Evolutionary conservation across 2,888 invertebrate species (phyloP), one percentile per base, ranked within the genome.

Genomic region (Trachelus troglodyta): DNA sequence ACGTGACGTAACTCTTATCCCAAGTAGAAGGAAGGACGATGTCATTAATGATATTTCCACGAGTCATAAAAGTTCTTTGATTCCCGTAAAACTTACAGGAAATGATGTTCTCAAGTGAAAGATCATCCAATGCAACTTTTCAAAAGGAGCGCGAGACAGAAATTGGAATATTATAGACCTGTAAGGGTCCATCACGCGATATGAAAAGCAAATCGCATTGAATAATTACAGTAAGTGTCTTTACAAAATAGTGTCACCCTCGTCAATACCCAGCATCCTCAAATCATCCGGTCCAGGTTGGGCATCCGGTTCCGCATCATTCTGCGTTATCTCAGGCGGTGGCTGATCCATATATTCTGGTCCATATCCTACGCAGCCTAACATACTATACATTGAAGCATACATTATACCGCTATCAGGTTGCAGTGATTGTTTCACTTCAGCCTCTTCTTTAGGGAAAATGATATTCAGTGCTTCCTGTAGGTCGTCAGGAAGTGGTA

Each of bases 221-320:
- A 56, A 56, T 56, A 56, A 23, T 56, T 56, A 9, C 23, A 23
- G 15, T 40, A 40, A 69, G n/a, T 74, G 34, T n/a, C 69, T 86
- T 87, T 89, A 91, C 78, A 91, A 87, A 80, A 91, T 91, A 9
- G 91, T 91, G 89, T 97, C 97, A 56, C 95, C 95, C 11, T 95
- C 96, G 88, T 97, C 97, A 76, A 97, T 97, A 1, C 97, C 97
- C 76, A 97, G 92, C 95, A 97, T 94, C 4, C 96, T 96, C 79
- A 97, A 91, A 85, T 97, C 97, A 79, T 96, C 96, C 93, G 91
- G 86, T 93, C 95, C 88, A 92, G 93, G 91, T 89, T 93, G 91
- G 92, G 92, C 91, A 37, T 85, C 85, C 34, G 83, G 82, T 34
- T 91, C 89, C 1, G 85, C 81, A 40, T 89, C 90, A 0, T 84